Evolutionary conservation across 1,140 invertebrate genomes (phyloP), one percentile per base, ranked within the genome.

Genomic region (Steinernema feltiae): DNA sequence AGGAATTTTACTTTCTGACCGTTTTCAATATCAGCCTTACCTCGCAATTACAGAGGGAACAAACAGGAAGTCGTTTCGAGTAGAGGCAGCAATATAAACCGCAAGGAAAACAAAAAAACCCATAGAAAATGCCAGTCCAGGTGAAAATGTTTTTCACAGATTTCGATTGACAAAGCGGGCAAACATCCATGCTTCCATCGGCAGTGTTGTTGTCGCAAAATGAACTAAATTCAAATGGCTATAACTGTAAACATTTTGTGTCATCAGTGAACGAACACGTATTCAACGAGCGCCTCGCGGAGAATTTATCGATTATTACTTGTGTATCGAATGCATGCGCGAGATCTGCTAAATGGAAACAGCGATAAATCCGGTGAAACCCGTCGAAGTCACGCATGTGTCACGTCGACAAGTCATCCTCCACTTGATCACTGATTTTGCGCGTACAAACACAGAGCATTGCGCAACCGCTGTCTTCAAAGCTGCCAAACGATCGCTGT

Each of bases 51-150:
- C 82, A 83, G 17, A 70, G 70, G 7, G 76, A 30, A 46, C 82
- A 83, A 12, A 72, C 76, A 27, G 75, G 70, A 32, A 41, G 30
- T n/a, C 63, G 70, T 41, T 76, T 72, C 35, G 75, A 77, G 35
- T 75, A 72, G 53, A 84, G 41, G 74, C 82, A 84, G 71, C 82
- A 84, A 31, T 76, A 84, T 32, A 84, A 74, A 27, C 82, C 82
- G 35, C 82, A 84, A 18, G 82, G 82, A 71, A 84, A 84, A 72
- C 82, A 84, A 35, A 84, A 73, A 32, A 84, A 78, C 24, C 75
- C 82, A 32, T 70, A 84, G n/a, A 84, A 32, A 71, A 83, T 78
- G 15, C 80, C 82, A 70, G 76, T 53, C 73, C 78, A 82, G 46
- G 82, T 83, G 70, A 82, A 83, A 24, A 75, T 75, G 30, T 79